Evolutionary conservation across 2,888 invertebrate genomes (phyloP), one percentile per base, ranked within the genome.

Genomic region (Tanypteryx hageni): DNA sequence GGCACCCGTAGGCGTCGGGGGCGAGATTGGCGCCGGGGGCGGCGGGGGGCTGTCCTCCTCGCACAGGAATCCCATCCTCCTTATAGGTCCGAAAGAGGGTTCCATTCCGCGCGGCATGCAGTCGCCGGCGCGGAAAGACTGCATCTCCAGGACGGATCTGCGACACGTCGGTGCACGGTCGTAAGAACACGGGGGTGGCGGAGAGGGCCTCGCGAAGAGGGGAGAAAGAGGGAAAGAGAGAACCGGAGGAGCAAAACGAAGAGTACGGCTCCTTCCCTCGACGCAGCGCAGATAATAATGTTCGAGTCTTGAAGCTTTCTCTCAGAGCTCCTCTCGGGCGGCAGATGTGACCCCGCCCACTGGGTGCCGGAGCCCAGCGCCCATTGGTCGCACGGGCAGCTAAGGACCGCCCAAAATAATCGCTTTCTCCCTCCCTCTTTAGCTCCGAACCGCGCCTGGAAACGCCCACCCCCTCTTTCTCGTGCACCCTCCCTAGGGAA

Each of bases 71-170:
- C 89, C 76, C 22, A 76, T 22, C 27, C 89, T 27, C 44, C 89
- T 31, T 64, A 89, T 76, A 27, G 89, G 89, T 31, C 31, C 64
- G 89, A 44, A 64, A 22, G 61, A 61, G 27, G 61, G 89, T 61
- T 64, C 89, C 89, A 89, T 64, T 8, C 64, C 64, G 44, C 89
- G 89, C 18, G 64, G 89, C 0, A 31, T n/a, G 13, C 89, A 89
- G 16, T 89, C 89, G 64, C 89, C 89, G 13, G 64, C 89, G 18
- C 89, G 89, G 27, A 64, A 89, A 16, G 89, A 89, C 44, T 89
- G 89, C 89, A 89, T 89, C 76, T 76, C 76, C 0, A 22, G 22
- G 11, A 27, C 27, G 9, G 22, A 22, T 10, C 9, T 68, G 68
- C 68, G 18, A 16, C 10, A 16, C 61, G n/a, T 11, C 31, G 58